These are phyloP conservation scores for Pseudois nayaur DNA, from an alignment of 2,113 vertebrate species.

Conservation along the genomic window DNA sequence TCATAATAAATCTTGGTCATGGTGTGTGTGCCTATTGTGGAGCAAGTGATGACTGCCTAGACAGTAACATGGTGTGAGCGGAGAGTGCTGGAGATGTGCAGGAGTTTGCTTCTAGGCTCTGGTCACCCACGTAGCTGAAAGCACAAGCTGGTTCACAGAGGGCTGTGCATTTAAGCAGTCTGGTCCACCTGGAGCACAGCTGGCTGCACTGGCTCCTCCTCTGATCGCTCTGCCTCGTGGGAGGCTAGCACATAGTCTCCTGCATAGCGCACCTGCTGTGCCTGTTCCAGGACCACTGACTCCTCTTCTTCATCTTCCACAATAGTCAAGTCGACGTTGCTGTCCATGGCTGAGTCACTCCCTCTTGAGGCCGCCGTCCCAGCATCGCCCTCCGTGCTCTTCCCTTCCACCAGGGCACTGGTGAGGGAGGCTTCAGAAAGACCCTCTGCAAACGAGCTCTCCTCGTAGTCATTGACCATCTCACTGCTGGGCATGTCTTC, in stretches of 20 bases:
- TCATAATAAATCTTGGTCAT: neutral
- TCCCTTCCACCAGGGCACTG: constrained; percentile 63
- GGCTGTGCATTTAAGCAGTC: neutral
- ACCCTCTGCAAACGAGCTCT: constrained; percentile 71
- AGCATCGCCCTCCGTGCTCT: constrained; percentile 25
- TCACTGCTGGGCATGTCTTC: constrained; percentile 42
- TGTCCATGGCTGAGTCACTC: constrained; percentile 55
- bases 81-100: neutral
- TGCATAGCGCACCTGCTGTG: constrained; percentile 70
- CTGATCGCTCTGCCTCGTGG: constrained; percentile 52
- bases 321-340: constrained; percentile 82
- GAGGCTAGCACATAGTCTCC: constrained; percentile 34
- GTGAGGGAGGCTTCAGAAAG: constrained; percentile 76
- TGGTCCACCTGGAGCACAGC: constrained; percentile 82
- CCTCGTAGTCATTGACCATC: constrained; percentile 64
- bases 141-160: rapidly evolving
- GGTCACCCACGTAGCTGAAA: neutral
- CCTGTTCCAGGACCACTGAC: constrained; percentile 50
- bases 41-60: neutral
- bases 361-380: constrained; percentile 68
- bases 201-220: constrained; percentile 65
- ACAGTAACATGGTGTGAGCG: neutral
- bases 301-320: constrained; percentile 81
- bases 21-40: neutral
- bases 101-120: neutral